Evolutionary conservation across 1,140 invertebrate genomes (phyloP), one percentile per base, ranked within the genome.

Genomic region (Drosophila nannoptera): DNA sequence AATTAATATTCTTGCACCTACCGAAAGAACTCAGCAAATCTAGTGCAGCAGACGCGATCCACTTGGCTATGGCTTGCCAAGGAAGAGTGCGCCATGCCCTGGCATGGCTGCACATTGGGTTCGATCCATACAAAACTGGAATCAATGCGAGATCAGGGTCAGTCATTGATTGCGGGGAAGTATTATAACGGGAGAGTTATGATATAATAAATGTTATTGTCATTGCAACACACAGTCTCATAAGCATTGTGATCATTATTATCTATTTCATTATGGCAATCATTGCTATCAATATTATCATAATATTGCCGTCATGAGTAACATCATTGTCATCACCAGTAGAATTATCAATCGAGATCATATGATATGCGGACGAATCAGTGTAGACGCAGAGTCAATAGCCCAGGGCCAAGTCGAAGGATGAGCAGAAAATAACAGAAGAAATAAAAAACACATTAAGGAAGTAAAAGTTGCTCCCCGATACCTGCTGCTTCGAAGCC

Each of bases 1-100:
- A 87, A 87, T 87, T 87, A 87, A 87, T 87, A 87, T 86, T 87
- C 84, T 87, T 87, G 84, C 84, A 87, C 84, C 84, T 87, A 76
- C 69, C 72, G 52, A 76, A 83, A 45, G 36, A 40, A 3, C 14
- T 29, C 11, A 7, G 38, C 36, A 55, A 69, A 75, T 66, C 68
- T 71, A 77, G 71, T 74, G 52, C 74, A 75, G 38, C 16, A 46
- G 38, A 33, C 12, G 12, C 31, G 54, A 8, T 6, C 38, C 35
- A 9, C 7, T 9, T 29, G 52, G 35, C 36, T 29, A 54, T 40
- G 52, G 35, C 35, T 11, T 40, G 33, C 4, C 11, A 9, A 53
- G 2, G 14, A 36, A 8, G 8, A 38, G 0, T 14, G 32, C 22
- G 11, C 33, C 16, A 11, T 42, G 40, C 12, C 35, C 9, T 4